These are phyloP conservation scores for Helogale parvula DNA, from an alignment of 2,113 vertebrate species.

Conservation along the genomic window DNA sequence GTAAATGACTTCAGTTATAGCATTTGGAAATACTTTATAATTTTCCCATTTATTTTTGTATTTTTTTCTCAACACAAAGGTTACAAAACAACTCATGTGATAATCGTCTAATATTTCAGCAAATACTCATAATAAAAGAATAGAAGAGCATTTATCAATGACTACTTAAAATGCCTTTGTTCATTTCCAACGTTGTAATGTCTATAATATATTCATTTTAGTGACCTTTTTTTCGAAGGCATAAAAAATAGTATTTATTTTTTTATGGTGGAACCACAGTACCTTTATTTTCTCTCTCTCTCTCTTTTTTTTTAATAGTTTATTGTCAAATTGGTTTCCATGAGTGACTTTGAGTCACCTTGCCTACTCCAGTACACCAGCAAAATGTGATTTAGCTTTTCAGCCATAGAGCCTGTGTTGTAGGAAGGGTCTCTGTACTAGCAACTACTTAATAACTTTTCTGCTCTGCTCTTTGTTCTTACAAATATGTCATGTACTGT, in stretches of 20 bases:
- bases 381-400: slow-evolving; percentile 27
- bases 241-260: too few species aligned
- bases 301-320: too few species aligned
- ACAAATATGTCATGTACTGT: neutral
- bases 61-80: neutral
- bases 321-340: too few species aligned
- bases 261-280: too few species aligned
- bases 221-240: neutral
- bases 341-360: slow-evolving; percentile 4
- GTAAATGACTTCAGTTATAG: neutral
- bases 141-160: neutral
- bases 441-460: neutral
- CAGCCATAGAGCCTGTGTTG: neutral
- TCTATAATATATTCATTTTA: neutral
- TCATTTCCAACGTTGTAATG: neutral
- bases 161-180: neutral
- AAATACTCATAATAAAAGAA: neutral
- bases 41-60: slow-evolving; percentile 20
- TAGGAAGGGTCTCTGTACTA: neutral
- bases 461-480: neutral
- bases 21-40: slow-evolving; percentile 11
- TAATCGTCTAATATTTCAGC: neutral
- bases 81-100: neutral
- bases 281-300: too few species aligned
- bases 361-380: neutral